phyloP scores from a whole-genome alignment of 2,888 invertebrate genomes.

The Gibbula magus region DNA sequence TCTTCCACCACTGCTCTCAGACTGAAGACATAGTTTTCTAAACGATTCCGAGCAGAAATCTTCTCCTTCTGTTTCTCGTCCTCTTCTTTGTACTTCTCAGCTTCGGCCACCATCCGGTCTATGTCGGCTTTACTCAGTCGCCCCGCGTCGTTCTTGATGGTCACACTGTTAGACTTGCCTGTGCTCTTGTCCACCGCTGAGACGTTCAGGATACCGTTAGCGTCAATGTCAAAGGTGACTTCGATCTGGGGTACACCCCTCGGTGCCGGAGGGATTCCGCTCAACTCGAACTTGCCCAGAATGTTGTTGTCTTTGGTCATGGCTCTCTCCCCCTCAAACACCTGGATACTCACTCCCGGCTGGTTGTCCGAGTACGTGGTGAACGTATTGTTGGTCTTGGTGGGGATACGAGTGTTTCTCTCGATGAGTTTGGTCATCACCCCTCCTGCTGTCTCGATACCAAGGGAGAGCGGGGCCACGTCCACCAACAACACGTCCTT shows the following conservation, averaged over 20 bases:
- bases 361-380: slow-evolving; percentile 95
- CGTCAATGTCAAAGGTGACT: slow-evolving; percentile 88
- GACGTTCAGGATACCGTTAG: slow-evolving; percentile 84
- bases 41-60: slow-evolving; percentile 59
- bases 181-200: slow-evolving; percentile 83
- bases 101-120: slow-evolving; percentile 80
- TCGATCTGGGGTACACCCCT: slow-evolving; percentile 68
- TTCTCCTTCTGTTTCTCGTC: slow-evolving; percentile 68
- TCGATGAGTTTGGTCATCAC: slow-evolving; percentile 64
- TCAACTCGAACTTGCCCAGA: slow-evolving; percentile 65
- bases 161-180: slow-evolving; percentile 87
- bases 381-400: slow-evolving; percentile 78
- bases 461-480: slow-evolving; percentile 72
- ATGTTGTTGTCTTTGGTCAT: slow-evolving; percentile 95
- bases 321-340: slow-evolving; percentile 94
- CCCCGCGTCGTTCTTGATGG: slow-evolving; percentile 91
- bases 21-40: slow-evolving; percentile 65
- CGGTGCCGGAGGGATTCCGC: slow-evolving; percentile 68
- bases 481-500: slow-evolving; percentile 91
- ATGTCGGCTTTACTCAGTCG: slow-evolving; percentile 89
- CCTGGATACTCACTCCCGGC: slow-evolving; percentile 74
- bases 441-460: slow-evolving; percentile 79
- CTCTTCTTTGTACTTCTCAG: slow-evolving; percentile 68
- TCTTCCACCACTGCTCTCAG: slow-evolving; percentile 80
- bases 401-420: slow-evolving; percentile 72